Conservation (phyloP, 2,888 invertebrate species). For the Neocrepidodera transversa region DNA sequence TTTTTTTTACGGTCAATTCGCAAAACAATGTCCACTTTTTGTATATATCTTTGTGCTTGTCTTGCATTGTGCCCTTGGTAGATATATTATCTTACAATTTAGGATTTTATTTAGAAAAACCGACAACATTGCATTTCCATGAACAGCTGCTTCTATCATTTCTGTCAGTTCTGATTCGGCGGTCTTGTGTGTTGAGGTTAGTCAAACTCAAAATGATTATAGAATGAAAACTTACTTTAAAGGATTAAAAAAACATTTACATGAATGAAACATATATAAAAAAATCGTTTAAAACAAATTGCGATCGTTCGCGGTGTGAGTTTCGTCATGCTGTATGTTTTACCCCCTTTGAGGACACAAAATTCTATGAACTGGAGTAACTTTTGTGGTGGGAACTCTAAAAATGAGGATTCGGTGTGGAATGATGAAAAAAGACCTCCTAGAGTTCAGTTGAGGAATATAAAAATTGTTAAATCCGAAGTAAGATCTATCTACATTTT, state of each 20-base stretch:
- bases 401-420: constrained; percentile 33
- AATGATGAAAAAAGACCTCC: constrained; percentile 41
- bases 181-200: constrained; percentile 33
- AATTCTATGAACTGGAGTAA: constrained; percentile 63
- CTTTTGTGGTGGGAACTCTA: constrained; percentile 54
- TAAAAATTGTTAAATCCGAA: constrained; percentile 41
- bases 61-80: no score
- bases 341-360: constrained; percentile 62
- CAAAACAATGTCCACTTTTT: no score
- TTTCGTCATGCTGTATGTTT: constrained; percentile 60
- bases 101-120: background rate
- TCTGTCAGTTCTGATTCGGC: constrained; percentile 41
- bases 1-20: no score
- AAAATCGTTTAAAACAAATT: background rate
- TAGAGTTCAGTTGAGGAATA: constrained; percentile 43
- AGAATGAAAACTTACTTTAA: constrained; percentile 8
- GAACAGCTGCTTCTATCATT: constrained; percentile 33
- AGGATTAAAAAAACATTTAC: background rate
- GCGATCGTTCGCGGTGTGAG: constrained; percentile 1
- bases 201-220: constrained; percentile 9
- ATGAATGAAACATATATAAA: constrained; percentile 12
- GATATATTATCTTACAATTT: no score
- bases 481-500: constrained; percentile 34
- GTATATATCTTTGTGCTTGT: no score
- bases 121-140: constrained; percentile 1